Percentiles rank a stretch among this genome's conserved stretches.
Evolutionary conservation across 2,797 vertebrate genomes (phyloP).

Genomic region (Bufotes viridis): DNA sequence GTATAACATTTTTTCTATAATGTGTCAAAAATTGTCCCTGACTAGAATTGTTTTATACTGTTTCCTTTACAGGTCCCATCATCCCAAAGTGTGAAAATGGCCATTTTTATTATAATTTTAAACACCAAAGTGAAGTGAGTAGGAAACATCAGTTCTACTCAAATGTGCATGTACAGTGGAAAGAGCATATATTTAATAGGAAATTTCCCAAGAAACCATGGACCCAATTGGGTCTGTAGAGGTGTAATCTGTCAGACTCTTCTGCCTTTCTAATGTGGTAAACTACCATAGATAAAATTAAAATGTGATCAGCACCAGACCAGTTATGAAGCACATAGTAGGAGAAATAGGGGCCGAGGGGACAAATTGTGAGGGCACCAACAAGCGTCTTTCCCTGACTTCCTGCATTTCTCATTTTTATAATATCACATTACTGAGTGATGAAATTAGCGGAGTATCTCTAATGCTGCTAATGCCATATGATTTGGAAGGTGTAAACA

Average conservation of each 20-base stretch:
- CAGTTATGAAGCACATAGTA: neutral
- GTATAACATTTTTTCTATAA: too few species aligned
- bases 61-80: too few species aligned
- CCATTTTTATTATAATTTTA: too few species aligned
- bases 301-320: neutral
- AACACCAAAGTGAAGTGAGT: too few species aligned
- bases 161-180: neutral
- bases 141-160: neutral
- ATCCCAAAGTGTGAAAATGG: too few species aligned
- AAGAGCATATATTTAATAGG: neutral
- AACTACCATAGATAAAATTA: neutral
- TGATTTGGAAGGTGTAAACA: slow-evolving; percentile 19
- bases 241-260: neutral
- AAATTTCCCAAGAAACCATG: neutral
- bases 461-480: neutral
- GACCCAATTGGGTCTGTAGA: neutral
- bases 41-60: too few species aligned
- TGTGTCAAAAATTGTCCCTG: too few species aligned
- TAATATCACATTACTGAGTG: neutral
- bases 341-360: neutral
- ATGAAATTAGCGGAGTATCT: neutral
- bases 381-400: neutral
- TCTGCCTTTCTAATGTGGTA: neutral
- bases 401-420: neutral
- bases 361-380: neutral